Percentiles rank a stretch among this genome's conserved stretches.
Evolutionary conservation across 2,797 vertebrate species (phyloP).

Genomic region (Oophaga sylvatica): DNA sequence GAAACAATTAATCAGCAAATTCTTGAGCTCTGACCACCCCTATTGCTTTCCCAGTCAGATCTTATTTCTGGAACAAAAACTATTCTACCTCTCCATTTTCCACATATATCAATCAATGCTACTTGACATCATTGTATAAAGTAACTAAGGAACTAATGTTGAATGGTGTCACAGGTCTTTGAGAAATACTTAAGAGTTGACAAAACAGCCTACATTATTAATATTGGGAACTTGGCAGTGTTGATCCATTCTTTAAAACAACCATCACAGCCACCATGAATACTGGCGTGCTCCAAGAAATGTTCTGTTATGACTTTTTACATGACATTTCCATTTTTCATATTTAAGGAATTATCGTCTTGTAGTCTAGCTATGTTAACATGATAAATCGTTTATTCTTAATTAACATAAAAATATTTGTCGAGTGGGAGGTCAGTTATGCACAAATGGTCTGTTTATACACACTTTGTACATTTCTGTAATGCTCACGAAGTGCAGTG

Average conservation of each 20-base stretch:
- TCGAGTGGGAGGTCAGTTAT: not conserved
- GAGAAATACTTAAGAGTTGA: conserved; percentile 15
- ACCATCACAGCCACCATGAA: conserved; percentile 12
- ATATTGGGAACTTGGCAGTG: conserved; percentile 37
- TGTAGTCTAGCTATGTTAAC: not conserved
- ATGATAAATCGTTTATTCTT: not conserved
- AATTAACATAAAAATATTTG: conserved; percentile 11
- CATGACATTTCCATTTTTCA: not conserved
- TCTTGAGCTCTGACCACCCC: not conserved
- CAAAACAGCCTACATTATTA: conserved; percentile 21
- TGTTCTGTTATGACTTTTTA: not conserved
- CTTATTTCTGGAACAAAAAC: conserved; percentile 29
- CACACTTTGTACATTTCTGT: conserved; percentile 2
- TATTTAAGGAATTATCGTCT: conserved; percentile 10
- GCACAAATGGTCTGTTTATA: not conserved
- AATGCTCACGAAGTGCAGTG: not conserved
- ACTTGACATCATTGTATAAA: conserved; percentile 33
- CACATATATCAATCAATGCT: conserved; percentile 39
- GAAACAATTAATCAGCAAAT: conserved; percentile 35
- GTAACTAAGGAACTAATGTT: conserved; percentile 27
- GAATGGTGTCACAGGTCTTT: conserved; percentile 27
- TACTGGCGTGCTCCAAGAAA: not conserved
- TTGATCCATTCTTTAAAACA: not conserved
- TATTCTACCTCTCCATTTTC: conserved; percentile 24
- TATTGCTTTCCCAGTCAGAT: conserved; percentile 39